Conservation (phyloP, 2,113 vertebrate genomes). For the Helogale parvula region DNA sequence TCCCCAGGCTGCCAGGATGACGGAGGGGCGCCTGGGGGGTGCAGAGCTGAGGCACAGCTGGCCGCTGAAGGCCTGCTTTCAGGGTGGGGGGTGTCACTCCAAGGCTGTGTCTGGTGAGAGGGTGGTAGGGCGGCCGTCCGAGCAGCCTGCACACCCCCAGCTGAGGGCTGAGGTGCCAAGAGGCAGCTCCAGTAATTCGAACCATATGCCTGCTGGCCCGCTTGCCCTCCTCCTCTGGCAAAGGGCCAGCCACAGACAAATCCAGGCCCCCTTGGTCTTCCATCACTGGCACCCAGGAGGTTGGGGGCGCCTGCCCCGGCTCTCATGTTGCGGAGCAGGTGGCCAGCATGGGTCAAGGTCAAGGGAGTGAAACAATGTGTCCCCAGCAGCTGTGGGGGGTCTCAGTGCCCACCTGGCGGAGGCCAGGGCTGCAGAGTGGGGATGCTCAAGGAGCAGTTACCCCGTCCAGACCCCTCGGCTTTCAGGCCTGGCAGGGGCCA, state of each 20-base stretch:
- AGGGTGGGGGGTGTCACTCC: not conserved
- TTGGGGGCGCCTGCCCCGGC: not conserved
- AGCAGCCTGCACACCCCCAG: not conserved
- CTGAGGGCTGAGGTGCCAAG: constrained; percentile 38
- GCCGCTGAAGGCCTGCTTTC: not conserved
- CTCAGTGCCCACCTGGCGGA: not conserved
- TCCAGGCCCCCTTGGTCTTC: not conserved
- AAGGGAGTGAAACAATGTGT: not conserved
- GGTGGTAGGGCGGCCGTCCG: not conserved
- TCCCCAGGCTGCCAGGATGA: not conserved
- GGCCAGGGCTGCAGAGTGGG: not conserved
- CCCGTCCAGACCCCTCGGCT: not conserved
- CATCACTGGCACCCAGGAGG: not conserved
- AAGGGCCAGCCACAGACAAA: not conserved
- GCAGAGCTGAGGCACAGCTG: not conserved
- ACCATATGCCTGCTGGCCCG: constrained; percentile 16
- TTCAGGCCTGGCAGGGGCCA: not conserved
- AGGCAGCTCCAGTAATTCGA: constrained; percentile 37
- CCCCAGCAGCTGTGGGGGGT: not conserved
- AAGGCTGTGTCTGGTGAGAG: not conserved
- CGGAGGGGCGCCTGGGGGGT: not conserved
- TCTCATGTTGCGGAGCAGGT: not conserved
- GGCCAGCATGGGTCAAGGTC: not conserved
- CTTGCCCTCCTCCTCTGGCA: accelerated
- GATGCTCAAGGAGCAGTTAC: too few species aligned